A percentile compares a stretch with the other conserved stretches of the same genome.
phyloP scores from a whole-genome alignment of 1,140 invertebrate species.

The Wasmannia auropunctata region DNA sequence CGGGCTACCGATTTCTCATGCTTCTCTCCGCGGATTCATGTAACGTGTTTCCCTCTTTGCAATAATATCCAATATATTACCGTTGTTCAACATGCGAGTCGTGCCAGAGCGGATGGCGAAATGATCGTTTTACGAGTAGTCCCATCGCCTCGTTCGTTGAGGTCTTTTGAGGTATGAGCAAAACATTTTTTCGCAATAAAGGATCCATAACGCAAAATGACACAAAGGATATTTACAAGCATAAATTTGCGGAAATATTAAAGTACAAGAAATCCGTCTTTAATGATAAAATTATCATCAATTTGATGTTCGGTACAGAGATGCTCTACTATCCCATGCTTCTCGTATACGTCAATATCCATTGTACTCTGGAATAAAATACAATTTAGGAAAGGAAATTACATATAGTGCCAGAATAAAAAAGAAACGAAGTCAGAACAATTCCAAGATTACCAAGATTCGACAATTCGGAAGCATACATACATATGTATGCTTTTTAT shows the following conservation, averaged over 20 bases:
- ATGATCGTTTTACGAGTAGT: constrained; percentile 69
- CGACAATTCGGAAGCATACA: background rate
- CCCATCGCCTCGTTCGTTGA: constrained; percentile 45
- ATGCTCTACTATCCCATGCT: background rate
- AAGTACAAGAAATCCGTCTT: constrained; percentile 22
- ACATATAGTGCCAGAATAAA: background rate
- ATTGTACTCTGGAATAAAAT: background rate
- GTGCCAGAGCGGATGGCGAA: constrained; percentile 57
- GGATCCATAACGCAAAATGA: constrained; percentile 35
- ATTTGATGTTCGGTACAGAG: background rate
- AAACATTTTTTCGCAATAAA: constrained; percentile 61
- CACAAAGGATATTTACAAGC: background rate
- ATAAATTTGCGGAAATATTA: constrained; percentile 8
- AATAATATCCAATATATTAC: constrained; percentile 68
- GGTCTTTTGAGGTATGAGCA: constrained; percentile 48
- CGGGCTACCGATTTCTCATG: background rate
- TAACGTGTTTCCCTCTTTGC: constrained; percentile 46
- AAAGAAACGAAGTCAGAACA: background rate
- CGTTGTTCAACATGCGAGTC: constrained; percentile 26
- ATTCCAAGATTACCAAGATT: background rate
- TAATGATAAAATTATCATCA: constrained; percentile 40
- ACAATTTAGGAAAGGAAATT: background rate
- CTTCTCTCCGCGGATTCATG: constrained; percentile 43
- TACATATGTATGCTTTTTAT: background rate
- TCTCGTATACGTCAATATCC: background rate